Percentiles rank a stretch among this genome's conserved stretches.
These are phyloP conservation scores for Polyommatus icarus DNA, from an alignment of 2,888 invertebrate genomes.

Conservation along the genomic window DNA sequence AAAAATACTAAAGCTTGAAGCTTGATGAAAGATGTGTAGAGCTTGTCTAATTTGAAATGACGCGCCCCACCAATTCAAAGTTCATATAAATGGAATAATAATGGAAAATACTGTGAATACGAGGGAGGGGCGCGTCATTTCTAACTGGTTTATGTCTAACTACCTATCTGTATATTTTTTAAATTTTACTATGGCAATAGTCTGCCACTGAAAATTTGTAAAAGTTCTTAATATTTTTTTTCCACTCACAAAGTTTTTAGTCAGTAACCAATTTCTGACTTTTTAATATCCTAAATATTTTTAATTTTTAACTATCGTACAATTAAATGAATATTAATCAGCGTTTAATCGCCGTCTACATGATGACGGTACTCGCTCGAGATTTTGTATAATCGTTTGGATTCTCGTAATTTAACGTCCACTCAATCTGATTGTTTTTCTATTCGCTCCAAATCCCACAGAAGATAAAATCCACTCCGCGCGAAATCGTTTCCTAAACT, in stretches of 20 bases:
- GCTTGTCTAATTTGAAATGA: no score
- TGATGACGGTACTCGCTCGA: constrained; percentile 30
- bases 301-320: not conserved
- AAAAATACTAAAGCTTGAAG: no score
- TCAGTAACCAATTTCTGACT: not conserved
- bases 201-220: not conserved
- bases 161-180: no score
- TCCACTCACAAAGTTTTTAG: not conserved
- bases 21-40: no score
- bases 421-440: constrained; percentile 54
- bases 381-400: constrained; percentile 51
- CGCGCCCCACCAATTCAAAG: no score
- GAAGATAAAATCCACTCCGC: constrained; percentile 27
- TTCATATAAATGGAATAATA: no score
- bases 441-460: constrained; percentile 46
- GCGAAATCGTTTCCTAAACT: constrained; percentile 47
- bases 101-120: no score
- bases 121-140: no score
- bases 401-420: constrained; percentile 50
- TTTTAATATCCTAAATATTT: no score
- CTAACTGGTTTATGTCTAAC: no score
- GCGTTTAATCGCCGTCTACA: not conserved
- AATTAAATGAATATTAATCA: not conserved
- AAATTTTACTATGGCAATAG: not conserved
- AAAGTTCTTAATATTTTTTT: not conserved